Evolutionary conservation across 2,797 vertebrate genomes (phyloP), one percentile per base, ranked within the genome.

Genomic region (Dromococcyx pavoninus): DNA sequence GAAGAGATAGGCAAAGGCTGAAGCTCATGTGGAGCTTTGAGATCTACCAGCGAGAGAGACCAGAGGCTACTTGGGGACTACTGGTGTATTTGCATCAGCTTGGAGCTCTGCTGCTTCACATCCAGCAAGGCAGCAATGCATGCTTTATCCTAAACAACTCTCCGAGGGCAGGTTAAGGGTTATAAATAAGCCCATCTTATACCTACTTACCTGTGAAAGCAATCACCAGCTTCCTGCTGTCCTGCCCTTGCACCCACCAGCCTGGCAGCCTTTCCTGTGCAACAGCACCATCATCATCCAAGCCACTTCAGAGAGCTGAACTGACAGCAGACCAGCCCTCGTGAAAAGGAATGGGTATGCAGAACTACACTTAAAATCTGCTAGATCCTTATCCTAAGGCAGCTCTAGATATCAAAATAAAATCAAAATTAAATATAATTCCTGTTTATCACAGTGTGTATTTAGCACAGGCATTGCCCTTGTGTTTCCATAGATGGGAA

Each of bases 361-460:
- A 92, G 70, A 91, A 72, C 43, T 65, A 75, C 82, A 27, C 86
- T 91, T 67, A 73, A 74, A 75, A 85, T 71, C 75, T 77, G 71
- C 75, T 43, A 35, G 33, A 82, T 76, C 53, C 56, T 93, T 76
- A 79, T 70, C 86, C 89, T 39, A 71, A 80, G 60, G 61, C 78
- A 94, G 82, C 88, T 76, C 65, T 41, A 89, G 61, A 48, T 57
- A 86, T 17, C 81, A 83, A 95, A 89, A 89, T 75, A 81, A 90
- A 79, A 53, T 37, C 24, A 83, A 88, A 91, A 83, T 83, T 69
- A 92, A 89, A 86, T 81, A 81, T 72, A 88, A 69, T 73, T 88
- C 73, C 75, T 24, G 8, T 58, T 94, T 73, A 78, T 64, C 32
- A 48, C 39, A 7, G 56, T 33, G 33, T 79, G 72, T 82, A 22